Evolutionary conservation across 2,888 invertebrate species (phyloP).

Genomic region (Platycnemis pennipes): DNA sequence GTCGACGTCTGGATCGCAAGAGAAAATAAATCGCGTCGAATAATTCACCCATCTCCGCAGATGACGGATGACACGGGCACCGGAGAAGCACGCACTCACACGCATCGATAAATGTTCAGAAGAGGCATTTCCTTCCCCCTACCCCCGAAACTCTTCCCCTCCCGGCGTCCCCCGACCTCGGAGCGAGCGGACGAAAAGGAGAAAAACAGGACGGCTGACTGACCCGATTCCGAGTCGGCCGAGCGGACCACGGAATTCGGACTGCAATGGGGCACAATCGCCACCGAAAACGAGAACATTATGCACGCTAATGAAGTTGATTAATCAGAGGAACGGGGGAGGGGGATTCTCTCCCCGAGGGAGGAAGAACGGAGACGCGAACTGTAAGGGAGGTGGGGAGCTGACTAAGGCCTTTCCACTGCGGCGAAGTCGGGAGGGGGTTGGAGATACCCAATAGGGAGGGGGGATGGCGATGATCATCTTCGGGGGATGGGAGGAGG

Average conservation of each 20-base stretch:
- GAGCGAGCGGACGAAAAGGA: background rate
- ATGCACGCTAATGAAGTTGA: slow-evolving; percentile 32
- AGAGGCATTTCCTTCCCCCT: background rate
- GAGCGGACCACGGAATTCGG: background rate
- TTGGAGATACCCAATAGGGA: background rate
- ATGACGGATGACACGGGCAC: background rate
- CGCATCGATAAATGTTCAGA: background rate
- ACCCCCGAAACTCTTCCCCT: background rate
- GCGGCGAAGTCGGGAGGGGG: slow-evolving; percentile 6
- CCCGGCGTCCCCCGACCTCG: background rate
- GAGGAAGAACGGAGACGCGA: background rate
- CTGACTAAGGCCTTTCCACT: background rate
- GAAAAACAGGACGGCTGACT: background rate
- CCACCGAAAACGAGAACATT: slow-evolving; percentile 9
- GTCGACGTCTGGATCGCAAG: background rate
- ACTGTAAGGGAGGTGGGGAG: no score
- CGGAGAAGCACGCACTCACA: background rate
- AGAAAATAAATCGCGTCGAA: background rate
- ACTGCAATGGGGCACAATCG: background rate
- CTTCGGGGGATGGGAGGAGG: background rate
- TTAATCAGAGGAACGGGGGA: background rate
- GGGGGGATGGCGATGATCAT: background rate
- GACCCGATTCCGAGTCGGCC: background rate
- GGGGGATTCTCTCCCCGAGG: background rate
- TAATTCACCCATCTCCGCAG: background rate